Evolutionary conservation across 2,113 vertebrate genomes (phyloP), one percentile per base, ranked within the genome.

Genomic region (Dipodomys merriami): DNA sequence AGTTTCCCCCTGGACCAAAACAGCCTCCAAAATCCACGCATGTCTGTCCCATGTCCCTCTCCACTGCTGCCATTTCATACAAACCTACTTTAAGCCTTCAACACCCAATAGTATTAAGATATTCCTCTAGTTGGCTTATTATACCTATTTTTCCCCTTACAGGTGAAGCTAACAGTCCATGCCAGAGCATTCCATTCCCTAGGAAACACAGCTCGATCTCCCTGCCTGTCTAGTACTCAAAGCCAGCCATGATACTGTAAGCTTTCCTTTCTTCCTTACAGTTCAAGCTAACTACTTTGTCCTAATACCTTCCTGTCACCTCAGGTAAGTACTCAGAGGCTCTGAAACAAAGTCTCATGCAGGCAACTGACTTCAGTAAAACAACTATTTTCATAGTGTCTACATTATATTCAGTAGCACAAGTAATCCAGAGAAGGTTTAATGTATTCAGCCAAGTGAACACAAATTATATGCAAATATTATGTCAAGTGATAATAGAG

Each of bases 41-140:
- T 1, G 0, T 8, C 68, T 60, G 60, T 15, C 29, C 7, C 27
- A 1, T 4, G 11, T 19, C 29, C 49, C n/a, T 68, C 20, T 8
- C 13, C 13, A 72, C 79, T 22, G 25, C 76, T 23, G 71, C 33
- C 72, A 29, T 73, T 25, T 62, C n/a, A 62, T 74, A 11, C 39
- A 88, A 67, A 67, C 33, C 23, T 68, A 78, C 33, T 25, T 68
- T 16, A 83, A 86, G 33, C 22, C 33, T 25, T 80, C 1, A 1
- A 64, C 53, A 85, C 39, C 44, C 8, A 1, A 20, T 85, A 57
- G 92, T 62, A 67, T 68, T 33, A 83, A 87, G 82, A 65, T 20
- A 78, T 39, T 7, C 29, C 29, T 39, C 35, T 46, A 57, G 30
- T 46, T 7, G 4, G 27, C 22, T 77, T 49, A 33, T 0, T 30